Evolutionary conservation across 2,113 vertebrate genomes (phyloP).

Genomic region (Gymnorhina tibicen): DNA sequence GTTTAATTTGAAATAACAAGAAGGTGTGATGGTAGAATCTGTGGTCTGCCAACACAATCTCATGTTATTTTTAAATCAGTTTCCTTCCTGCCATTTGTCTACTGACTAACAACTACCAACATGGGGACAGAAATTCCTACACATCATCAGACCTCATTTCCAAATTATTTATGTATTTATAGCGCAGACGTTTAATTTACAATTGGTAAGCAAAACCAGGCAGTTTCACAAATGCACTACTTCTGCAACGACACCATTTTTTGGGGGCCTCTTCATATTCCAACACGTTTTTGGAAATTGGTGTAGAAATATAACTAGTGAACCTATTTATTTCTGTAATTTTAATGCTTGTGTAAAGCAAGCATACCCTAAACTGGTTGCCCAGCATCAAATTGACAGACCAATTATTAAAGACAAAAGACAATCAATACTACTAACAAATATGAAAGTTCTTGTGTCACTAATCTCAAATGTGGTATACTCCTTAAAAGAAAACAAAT

Average conservation of each 20-base stretch:
- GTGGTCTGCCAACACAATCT: constrained; percentile 14
- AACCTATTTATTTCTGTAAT: background rate
- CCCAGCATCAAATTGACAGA: background rate
- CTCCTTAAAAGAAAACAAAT: background rate
- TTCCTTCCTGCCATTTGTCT: constrained; percentile 40
- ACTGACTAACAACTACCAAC: background rate
- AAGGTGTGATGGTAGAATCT: background rate
- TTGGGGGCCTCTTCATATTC: background rate
- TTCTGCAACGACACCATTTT: background rate
- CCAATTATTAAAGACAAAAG: background rate
- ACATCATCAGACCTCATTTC: background rate
- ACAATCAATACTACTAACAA: background rate
- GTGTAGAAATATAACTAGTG: background rate
- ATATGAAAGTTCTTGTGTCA: background rate
- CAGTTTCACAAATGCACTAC: background rate
- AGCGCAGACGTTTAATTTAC: background rate
- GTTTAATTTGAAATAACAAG: constrained; percentile 6
- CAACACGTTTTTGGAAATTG: background rate
- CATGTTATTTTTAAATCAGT: constrained; percentile 24
- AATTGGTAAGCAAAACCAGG: background rate
- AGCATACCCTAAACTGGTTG: background rate
- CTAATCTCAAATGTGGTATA: background rate
- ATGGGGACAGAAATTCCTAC: background rate
- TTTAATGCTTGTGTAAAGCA: background rate
- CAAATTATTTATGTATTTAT: constrained; percentile 8